phyloP scores from a whole-genome alignment of 2,888 invertebrate genomes.

The Aelia acuminata region DNA sequence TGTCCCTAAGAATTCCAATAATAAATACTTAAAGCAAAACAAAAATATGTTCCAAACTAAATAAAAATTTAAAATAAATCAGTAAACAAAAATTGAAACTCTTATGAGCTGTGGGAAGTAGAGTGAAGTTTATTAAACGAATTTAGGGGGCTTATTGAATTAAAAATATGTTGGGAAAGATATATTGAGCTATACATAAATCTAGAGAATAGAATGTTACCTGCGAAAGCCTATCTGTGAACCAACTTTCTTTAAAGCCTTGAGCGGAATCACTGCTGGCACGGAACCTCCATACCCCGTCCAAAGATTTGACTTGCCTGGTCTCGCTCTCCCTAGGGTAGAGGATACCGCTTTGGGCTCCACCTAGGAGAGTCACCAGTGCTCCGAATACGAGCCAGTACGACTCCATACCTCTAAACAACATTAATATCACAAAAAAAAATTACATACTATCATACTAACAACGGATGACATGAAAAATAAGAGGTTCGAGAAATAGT shows the following conservation, averaged over 20 bases:
- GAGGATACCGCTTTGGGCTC: slow-evolving; percentile 70
- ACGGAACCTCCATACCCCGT: slow-evolving; percentile 94
- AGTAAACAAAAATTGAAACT: no score
- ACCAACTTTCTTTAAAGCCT: slow-evolving; percentile 87
- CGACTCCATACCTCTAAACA: slow-evolving; percentile 7
- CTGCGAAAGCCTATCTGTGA: slow-evolving; percentile 77
- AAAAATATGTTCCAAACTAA: no score
- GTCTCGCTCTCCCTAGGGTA: slow-evolving; percentile 87
- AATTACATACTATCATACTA: background rate
- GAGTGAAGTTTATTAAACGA: no score
- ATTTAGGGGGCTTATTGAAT: no score
- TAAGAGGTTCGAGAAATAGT: background rate
- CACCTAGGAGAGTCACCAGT: background rate
- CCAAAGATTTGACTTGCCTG: slow-evolving; percentile 82
- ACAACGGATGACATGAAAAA: no score
- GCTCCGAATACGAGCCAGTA: slow-evolving; percentile 11
- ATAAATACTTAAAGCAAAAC: no score
- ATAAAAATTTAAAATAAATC: no score
- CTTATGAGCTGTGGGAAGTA: no score
- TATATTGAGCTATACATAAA: background rate
- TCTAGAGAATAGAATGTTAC: slow-evolving; percentile 70
- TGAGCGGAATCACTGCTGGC: slow-evolving; percentile 79
- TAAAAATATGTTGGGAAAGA: no score
- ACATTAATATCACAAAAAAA: background rate
- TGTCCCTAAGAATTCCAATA: no score